Evolutionary conservation across 2,888 invertebrate genomes (phyloP), one percentile per base, ranked within the genome.

Genomic region (Oxystoma pomonae): DNA sequence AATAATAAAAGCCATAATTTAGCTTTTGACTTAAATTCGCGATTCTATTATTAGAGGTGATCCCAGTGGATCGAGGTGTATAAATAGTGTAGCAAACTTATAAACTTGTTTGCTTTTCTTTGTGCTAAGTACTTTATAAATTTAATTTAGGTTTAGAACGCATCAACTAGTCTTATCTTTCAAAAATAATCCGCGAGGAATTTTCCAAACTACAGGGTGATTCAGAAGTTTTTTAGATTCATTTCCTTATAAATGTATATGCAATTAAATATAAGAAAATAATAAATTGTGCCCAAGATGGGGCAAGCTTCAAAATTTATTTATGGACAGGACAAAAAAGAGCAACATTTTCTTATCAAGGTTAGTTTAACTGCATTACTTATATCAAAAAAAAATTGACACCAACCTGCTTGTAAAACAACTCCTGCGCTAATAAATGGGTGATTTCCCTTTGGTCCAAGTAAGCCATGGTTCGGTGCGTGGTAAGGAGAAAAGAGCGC

Each of bases 391-490:
- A 53, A 9, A 53, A 5, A 9, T 17, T 53, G 3, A 58, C 3
- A 61, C 57, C 59, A 70, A 79, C 78, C 78, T 80, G 80, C 88
- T 92, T 91, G 82, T 91, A 91, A 83, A 90, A 90, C 84, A 90
- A 89, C 86, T 92, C 92, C 80, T 89, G 90, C 77, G 91, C 91
- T 77, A 92, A 86, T 82, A 91, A 90, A 83, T 88, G 90, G 75
- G 91, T 90, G 80, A 92, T 90, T 85, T 92, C 92, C 83, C 88
- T 87, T 79, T 91, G 89, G 84, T 92, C 91, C 85, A 91, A 88
- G 68, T 77, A 78, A 67, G 77, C 79, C 79, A 80, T 79, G 62
- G 60, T 64, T 17, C 18, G 35, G 49, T 57, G n/a, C 20, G 1
- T 49, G 5, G 52, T 50, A n/a, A n/a, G n/a, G n/a, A n/a, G n/a